A percentile compares a stretch with the other conserved stretches of the same genome.
Evolutionary conservation across 2,113 vertebrate species (phyloP).

Genomic region (Ciconia maguari): DNA sequence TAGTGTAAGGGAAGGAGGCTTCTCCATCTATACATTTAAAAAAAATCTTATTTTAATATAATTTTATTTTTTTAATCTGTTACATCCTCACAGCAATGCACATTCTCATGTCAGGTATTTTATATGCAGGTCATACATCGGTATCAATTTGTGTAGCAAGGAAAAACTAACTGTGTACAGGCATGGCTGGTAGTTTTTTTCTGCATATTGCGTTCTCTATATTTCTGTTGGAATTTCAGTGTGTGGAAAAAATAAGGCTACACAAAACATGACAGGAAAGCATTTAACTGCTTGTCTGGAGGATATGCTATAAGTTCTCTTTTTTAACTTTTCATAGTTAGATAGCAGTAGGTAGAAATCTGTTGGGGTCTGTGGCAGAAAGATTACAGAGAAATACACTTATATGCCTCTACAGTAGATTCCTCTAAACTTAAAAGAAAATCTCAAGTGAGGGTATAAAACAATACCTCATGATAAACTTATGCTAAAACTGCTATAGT

Average conservation of each 20-base stretch:
- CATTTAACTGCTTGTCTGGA: slow-evolving; percentile 1
- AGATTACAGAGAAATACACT: not conserved
- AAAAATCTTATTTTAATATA: not conserved
- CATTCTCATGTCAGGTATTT: not conserved
- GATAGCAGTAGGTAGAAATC: not conserved
- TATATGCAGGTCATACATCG: not conserved
- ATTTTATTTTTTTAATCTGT: not conserved
- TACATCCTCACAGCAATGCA: not conserved
- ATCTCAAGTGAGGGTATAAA: not conserved
- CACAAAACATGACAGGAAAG: not conserved
- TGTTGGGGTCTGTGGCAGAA: slow-evolving; percentile 18
- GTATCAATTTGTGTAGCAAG: not conserved
- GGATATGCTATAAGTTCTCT: slow-evolving; percentile 4
- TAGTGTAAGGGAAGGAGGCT: not conserved
- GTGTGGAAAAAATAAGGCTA: not conserved
- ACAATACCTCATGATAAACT: not conserved
- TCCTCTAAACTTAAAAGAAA: not conserved
- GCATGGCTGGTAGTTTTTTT: not conserved
- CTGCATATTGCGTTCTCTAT: not conserved
- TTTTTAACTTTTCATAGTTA: slow-evolving; percentile 5
- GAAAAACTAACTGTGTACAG: not conserved
- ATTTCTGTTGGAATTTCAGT: not conserved
- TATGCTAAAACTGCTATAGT: not conserved
- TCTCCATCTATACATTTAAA: not conserved
- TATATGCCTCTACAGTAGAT: not conserved